phyloP scores from a whole-genome alignment of 2,888 invertebrate species.

The Sphecodes monilicornis region DNA sequence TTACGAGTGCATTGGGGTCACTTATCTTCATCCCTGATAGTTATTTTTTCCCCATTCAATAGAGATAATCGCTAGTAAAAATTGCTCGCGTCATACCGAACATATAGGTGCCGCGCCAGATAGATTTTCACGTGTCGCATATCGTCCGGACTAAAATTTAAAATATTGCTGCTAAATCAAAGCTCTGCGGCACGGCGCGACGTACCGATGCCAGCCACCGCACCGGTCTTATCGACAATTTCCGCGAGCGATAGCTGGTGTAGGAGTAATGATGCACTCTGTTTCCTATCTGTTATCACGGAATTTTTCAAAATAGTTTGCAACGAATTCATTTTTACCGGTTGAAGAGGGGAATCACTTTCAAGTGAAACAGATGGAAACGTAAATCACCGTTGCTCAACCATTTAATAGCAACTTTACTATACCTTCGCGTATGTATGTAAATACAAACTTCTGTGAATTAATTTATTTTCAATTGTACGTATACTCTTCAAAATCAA shows the following conservation, averaged over 20 bases:
- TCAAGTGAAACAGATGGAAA: background rate
- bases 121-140: constrained; percentile 29
- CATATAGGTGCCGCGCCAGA: background rate
- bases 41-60: background rate
- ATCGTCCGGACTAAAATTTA: constrained; percentile 15
- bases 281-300: background rate
- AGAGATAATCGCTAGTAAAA: constrained; percentile 55
- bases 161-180: constrained; percentile 18
- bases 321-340: background rate
- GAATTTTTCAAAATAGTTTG: background rate
- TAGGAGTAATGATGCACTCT: background rate
- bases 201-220: background rate
- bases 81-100: constrained; percentile 30
- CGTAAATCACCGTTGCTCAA: too few species aligned
- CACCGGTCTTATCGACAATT: constrained; percentile 9
- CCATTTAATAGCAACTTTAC: too few species aligned
- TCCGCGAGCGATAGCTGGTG: background rate
- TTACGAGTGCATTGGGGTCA: constrained; percentile 36
- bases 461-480: too few species aligned
- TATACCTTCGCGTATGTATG: too few species aligned
- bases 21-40: constrained; percentile 39
- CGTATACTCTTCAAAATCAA: too few species aligned
- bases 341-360: background rate
- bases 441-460: too few species aligned
- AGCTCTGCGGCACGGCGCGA: background rate